Conservation (phyloP, 2,797 vertebrate species). For the Acipenser ruthenus region DNA sequence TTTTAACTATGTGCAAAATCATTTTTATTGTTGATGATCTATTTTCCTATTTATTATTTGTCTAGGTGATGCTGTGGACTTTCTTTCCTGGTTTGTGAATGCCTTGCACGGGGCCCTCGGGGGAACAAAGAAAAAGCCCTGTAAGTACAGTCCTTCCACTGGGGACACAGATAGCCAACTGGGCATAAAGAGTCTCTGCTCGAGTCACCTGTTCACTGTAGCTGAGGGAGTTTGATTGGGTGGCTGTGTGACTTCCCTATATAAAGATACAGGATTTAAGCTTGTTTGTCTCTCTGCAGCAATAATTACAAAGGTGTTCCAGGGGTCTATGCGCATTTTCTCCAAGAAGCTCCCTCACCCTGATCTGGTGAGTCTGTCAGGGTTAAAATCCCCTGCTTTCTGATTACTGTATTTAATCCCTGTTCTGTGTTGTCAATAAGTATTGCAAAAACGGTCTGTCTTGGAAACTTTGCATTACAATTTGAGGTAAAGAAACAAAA, state of each 20-base stretch:
- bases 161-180: neutral
- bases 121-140: constrained; percentile 88
- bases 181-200: neutral
- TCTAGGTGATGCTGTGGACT: constrained; percentile 88
- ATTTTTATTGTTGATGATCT: too few relatives aligned
- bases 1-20: too few relatives aligned
- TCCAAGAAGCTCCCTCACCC: constrained; percentile 95
- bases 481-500: too few relatives aligned
- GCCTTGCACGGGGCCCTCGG: constrained; percentile 87
- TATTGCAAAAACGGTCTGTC: too few relatives aligned
- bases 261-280: neutral
- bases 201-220: neutral
- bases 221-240: neutral
- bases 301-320: constrained; percentile 87
- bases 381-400: neutral
- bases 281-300: constrained; percentile 47
- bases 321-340: constrained; percentile 95
- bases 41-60: too few relatives aligned
- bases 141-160: constrained; percentile 54
- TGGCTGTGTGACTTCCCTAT: too few relatives aligned
- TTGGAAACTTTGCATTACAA: too few relatives aligned
- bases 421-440: too few relatives aligned
- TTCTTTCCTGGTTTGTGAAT: constrained; percentile 94
- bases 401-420: neutral
- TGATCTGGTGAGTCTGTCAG: constrained; percentile 68